Evolutionary conservation across 2,113 vertebrate genomes (phyloP).

Genomic region (Lycocorax pyrrhopterus): DNA sequence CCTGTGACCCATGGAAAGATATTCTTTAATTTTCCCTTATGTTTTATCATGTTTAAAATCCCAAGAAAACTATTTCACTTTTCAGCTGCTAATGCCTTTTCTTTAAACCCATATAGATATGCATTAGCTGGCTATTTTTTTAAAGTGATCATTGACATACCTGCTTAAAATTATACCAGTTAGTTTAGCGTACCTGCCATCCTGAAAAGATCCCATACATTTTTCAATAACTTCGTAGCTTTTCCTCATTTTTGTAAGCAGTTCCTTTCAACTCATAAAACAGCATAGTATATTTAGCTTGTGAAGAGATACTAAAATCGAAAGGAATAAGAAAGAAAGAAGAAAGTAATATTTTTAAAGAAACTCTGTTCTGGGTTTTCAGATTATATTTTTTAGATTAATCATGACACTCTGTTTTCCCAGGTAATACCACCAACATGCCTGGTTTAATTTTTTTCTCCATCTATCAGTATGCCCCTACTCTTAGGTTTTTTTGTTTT

Average conservation of each 20-base stretch:
- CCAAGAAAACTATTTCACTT: not conserved
- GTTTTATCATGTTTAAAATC: not conserved
- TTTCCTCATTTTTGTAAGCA: not conserved
- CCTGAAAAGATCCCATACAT: not conserved
- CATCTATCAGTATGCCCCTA: not conserved
- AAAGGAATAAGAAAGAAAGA: not conserved
- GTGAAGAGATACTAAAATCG: not conserved
- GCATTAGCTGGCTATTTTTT: not conserved
- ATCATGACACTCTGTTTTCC: not conserved
- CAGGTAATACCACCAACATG: not conserved
- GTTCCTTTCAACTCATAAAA: not conserved
- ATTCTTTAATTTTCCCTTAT: not conserved
- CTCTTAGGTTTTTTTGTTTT: not conserved
- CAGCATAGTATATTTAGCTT: not conserved
- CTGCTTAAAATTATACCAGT: not conserved
- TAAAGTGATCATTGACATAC: not conserved
- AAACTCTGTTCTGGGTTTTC: not conserved
- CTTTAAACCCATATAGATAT: fast-evolving
- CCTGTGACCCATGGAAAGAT: not conserved
- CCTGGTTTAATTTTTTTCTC: not conserved
- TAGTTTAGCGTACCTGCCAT: not conserved
- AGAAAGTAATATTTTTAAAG: not conserved
- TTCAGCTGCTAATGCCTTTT: not conserved
- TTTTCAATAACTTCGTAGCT: not conserved
- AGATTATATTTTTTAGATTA: not conserved